phyloP scores from a whole-genome alignment of 30 jellyfish, hydroid and myxozoan genomes.

The Aurelia aurita complex sp. Pacific region DNA sequence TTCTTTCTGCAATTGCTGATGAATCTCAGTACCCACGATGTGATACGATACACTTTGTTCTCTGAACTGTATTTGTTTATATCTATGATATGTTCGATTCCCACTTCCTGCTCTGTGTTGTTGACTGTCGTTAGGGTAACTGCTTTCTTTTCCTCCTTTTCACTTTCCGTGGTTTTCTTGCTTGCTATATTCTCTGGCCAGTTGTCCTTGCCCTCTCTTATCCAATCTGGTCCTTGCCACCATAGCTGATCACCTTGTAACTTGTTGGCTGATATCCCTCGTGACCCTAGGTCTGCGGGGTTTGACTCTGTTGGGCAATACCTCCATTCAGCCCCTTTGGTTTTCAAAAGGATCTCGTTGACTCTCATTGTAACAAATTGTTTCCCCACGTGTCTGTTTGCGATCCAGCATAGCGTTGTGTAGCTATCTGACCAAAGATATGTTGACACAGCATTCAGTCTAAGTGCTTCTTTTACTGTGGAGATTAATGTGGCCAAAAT shows the following conservation, averaged over 20 bases:
- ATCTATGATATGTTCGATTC: no score
- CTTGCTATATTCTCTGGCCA: constrained; percentile 11
- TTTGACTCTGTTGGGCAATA: constrained; percentile 35
- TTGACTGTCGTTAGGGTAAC: no score
- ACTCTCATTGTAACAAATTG: constrained; percentile 15
- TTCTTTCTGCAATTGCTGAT: neutral
- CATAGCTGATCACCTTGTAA: constrained; percentile 4
- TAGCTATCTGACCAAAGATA: constrained; percentile 4
- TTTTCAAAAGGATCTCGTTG: neutral
- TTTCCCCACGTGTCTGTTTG: constrained; percentile 6
- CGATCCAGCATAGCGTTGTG: constrained; percentile 9
- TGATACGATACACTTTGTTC: no score
- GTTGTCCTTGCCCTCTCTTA: neutral
- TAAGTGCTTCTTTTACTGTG: constrained; percentile 1
- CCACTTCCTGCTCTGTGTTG: no score
- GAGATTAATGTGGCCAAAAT: neutral
- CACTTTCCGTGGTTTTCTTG: neutral
- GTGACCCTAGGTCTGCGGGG: constrained; percentile 50
- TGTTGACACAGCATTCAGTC: neutral
- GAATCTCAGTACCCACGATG: no score
- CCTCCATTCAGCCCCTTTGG: constrained; percentile 7
- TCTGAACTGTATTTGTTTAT: no score
- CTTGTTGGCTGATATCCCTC: constrained; percentile 16
- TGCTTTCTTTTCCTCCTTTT: neutral
- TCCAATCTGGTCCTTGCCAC: constrained; percentile 47